Percentiles rank a stretch among this genome's conserved stretches.
Evolutionary conservation across 2,797 vertebrate species (phyloP).

Genomic region (Gymnothorax javanicus): DNA sequence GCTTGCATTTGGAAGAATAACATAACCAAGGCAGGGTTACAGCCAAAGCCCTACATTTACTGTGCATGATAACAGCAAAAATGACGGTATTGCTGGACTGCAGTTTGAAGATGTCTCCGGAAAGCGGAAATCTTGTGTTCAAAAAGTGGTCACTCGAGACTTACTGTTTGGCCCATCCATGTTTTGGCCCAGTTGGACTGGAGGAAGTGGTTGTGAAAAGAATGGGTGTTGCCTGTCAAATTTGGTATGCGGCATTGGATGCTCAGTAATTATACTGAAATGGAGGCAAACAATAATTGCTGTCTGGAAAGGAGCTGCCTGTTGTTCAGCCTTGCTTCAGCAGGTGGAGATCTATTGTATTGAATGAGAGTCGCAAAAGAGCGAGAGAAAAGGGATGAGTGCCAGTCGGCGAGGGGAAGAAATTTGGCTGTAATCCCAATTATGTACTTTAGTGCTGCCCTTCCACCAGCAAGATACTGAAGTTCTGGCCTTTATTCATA

Average conservation of each 20-base stretch:
- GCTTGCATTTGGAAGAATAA: too few relatives aligned
- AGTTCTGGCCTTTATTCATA: background rate
- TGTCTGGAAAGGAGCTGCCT: background rate
- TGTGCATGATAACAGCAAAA: too few relatives aligned
- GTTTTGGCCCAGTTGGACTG: too few relatives aligned
- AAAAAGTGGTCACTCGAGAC: too few relatives aligned
- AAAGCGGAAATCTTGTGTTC: too few relatives aligned
- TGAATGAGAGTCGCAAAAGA: background rate
- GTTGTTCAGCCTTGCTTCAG: slow-evolving; percentile 1
- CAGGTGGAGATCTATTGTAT: background rate
- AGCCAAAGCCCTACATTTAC: too few relatives aligned
- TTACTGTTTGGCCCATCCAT: too few relatives aligned
- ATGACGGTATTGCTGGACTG: too few relatives aligned
- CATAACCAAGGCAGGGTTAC: too few relatives aligned
- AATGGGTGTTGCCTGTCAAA: background rate
- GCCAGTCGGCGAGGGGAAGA: background rate
- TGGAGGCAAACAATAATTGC: background rate
- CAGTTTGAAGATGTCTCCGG: too few relatives aligned
- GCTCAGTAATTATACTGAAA: background rate
- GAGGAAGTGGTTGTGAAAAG: background rate
- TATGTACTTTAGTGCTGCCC: slow-evolving; percentile 6
- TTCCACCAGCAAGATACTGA: background rate
- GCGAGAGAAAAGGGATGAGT: background rate
- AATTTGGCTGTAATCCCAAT: slow-evolving; percentile 20
- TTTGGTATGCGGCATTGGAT: background rate